Evolutionary conservation across 2,888 invertebrate genomes (phyloP).

Genomic region (Operophtera brumata): DNA sequence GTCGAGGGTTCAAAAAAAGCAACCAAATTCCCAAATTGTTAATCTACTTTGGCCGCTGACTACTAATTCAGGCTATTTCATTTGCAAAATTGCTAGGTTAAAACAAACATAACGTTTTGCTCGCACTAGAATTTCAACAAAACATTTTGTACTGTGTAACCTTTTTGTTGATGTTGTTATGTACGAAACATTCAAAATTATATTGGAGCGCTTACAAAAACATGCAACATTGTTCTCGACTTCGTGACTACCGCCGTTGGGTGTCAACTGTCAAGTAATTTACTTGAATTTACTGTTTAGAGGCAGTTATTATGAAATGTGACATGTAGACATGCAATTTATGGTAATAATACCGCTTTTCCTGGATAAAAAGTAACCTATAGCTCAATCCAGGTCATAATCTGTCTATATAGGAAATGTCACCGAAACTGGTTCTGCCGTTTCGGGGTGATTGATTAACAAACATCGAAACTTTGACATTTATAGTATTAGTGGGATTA

Average conservation of each 20-base stretch:
- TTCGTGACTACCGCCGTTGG: constrained; percentile 27
- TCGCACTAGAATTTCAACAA: neutral
- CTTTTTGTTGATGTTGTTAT: neutral
- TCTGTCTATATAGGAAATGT: too few species aligned
- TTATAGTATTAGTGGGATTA: too few species aligned
- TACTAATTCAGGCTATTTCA: too few species aligned
- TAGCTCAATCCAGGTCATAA: too few species aligned
- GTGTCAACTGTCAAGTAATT: constrained; percentile 27
- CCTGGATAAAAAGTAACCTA: too few species aligned
- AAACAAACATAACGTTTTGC: neutral
- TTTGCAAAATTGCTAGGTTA: neutral
- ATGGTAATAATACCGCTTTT: constrained; percentile 8
- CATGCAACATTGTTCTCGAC: constrained; percentile 12
- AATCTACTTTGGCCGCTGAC: too few species aligned
- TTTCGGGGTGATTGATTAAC: too few species aligned
- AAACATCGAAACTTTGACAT: too few species aligned
- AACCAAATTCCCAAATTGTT: too few species aligned
- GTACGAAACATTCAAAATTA: constrained; percentile 1
- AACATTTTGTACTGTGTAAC: neutral
- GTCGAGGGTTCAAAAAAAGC: too few species aligned
- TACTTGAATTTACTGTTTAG: constrained; percentile 7
- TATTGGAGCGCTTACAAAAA: neutral
- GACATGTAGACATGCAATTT: constrained; percentile 16
- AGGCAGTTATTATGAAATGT: constrained; percentile 9
- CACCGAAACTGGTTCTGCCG: too few species aligned